Conservation (phyloP, 2,888 invertebrate genomes). For the Zele albiditarsus region DNA sequence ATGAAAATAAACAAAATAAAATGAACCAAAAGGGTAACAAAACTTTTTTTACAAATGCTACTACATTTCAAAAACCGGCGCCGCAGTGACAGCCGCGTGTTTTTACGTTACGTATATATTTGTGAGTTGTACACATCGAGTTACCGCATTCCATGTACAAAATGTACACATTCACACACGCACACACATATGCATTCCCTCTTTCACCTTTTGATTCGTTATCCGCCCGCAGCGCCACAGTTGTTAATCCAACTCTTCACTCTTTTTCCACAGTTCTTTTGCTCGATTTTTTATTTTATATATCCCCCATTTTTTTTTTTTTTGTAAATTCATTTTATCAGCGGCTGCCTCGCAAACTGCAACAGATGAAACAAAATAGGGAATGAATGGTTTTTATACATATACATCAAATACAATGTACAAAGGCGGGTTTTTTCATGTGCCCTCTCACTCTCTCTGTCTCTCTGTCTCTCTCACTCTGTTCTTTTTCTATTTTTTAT, state of each 20-base stretch:
- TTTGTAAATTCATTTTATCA: constrained; percentile 13
- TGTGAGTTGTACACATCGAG: background rate
- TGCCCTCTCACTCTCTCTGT: no score
- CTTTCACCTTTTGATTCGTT: constrained; percentile 19
- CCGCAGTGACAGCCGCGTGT: background rate
- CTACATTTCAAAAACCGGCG: constrained; percentile 10
- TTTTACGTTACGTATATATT: background rate
- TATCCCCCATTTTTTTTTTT: background rate
- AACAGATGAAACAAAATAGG: constrained; percentile 15
- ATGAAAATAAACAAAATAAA: background rate
- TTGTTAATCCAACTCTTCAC: background rate
- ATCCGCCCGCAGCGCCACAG: constrained; percentile 6
- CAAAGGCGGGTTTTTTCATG: constrained; percentile 16
- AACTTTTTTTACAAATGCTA: background rate
- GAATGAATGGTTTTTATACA: constrained; percentile 6
- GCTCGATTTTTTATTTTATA: background rate
- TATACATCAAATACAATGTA: constrained; percentile 2
- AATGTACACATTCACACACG: background rate
- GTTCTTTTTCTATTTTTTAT: background rate
- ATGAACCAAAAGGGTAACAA: background rate
- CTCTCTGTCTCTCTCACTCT: no score
- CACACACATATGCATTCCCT: background rate
- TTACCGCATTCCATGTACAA: background rate
- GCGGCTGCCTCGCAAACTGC: constrained; percentile 7
- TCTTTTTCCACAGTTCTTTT: background rate